A percentile compares a stretch with the other conserved stretches of the same genome.
Conservation (phyloP, 2,888 invertebrate species). For the Watsonalla binaria region DNA sequence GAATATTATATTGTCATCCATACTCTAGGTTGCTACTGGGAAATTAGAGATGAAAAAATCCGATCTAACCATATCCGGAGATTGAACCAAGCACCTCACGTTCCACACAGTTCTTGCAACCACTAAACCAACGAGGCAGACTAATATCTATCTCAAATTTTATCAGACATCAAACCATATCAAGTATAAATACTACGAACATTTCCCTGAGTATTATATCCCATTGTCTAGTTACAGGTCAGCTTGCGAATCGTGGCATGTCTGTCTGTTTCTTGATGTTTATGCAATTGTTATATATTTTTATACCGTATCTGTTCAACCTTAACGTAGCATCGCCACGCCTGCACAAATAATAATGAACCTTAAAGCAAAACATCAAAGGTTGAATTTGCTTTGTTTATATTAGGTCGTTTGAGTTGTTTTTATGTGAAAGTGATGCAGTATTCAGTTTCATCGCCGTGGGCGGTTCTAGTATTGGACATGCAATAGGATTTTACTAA, state of each 20-base stretch:
- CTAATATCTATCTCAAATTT: not conserved
- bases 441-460: slow-evolving; percentile 55
- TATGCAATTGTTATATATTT: slow-evolving; percentile 73
- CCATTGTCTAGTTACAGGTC: slow-evolving; percentile 43
- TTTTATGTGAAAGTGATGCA: slow-evolving; percentile 9
- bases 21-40: too few species aligned
- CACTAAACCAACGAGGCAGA: too few species aligned
- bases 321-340: not conserved
- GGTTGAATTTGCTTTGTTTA: slow-evolving; percentile 9
- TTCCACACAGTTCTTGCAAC: too few species aligned
- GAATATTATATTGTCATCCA: too few species aligned
- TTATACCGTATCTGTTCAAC: slow-evolving; percentile 32
- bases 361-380: not conserved
- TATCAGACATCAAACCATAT: not conserved
- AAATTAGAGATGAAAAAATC: too few species aligned
- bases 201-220: slow-evolving; percentile 31
- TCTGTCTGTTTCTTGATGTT: slow-evolving; percentile 49
- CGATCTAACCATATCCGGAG: too few species aligned
- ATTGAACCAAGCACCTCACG: too few species aligned
- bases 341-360: slow-evolving; percentile 1
- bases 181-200: slow-evolving; percentile 16
- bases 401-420: slow-evolving; percentile 13
- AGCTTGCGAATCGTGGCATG: slow-evolving; percentile 46
- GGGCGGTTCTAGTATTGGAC: slow-evolving; percentile 67
- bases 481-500: slow-evolving; percentile 66